phyloP scores from a whole-genome alignment of 2,888 invertebrate species.

The Perdita meconis region DNA sequence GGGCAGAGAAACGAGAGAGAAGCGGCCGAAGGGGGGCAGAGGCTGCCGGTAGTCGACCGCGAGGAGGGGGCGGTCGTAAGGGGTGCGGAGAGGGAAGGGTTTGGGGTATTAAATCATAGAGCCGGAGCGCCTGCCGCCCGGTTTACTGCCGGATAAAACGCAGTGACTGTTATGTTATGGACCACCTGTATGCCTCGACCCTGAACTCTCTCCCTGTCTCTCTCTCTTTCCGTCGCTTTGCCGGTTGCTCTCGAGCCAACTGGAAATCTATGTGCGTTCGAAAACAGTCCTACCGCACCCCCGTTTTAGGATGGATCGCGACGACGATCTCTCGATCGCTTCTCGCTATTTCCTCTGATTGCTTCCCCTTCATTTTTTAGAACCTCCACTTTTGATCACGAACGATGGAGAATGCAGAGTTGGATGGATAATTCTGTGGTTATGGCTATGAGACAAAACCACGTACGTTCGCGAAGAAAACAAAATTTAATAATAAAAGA shows the following conservation, averaged over 20 bases:
- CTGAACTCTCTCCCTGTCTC: conserved; percentile 76
- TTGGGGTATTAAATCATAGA: conserved; percentile 84
- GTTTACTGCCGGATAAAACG: conserved; percentile 85
- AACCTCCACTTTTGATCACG: background rate
- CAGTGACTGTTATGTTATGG: conserved; percentile 85
- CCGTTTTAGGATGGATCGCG: conserved; percentile 31
- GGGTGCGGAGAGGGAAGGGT: conserved; percentile 70
- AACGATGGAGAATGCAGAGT: background rate
- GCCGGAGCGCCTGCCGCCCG: conserved; percentile 82
- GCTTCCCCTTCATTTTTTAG: background rate
- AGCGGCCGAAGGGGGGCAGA: conserved; percentile 19
- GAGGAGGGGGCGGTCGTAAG: conserved; percentile 65
- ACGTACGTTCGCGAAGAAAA: no score
- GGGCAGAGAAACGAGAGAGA: conserved; percentile 34
- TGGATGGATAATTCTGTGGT: no score
- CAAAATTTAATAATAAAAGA: no score
- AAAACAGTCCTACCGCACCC: conserved; percentile 68
- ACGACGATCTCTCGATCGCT: conserved; percentile 60
- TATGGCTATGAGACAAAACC: no score
- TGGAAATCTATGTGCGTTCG: conserved; percentile 78
- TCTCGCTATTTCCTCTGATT: conserved; percentile 19
- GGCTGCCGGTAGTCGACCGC: conserved; percentile 54
- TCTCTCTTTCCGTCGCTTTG: conserved; percentile 60
- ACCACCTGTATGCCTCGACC: conserved; percentile 84
- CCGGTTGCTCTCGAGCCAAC: conserved; percentile 66